Percentiles rank a stretch among this genome's conserved stretches.
These are phyloP conservation scores for Tonatia bakeri DNA, from an alignment of 2,113 vertebrate species.

Conservation along the genomic window DNA sequence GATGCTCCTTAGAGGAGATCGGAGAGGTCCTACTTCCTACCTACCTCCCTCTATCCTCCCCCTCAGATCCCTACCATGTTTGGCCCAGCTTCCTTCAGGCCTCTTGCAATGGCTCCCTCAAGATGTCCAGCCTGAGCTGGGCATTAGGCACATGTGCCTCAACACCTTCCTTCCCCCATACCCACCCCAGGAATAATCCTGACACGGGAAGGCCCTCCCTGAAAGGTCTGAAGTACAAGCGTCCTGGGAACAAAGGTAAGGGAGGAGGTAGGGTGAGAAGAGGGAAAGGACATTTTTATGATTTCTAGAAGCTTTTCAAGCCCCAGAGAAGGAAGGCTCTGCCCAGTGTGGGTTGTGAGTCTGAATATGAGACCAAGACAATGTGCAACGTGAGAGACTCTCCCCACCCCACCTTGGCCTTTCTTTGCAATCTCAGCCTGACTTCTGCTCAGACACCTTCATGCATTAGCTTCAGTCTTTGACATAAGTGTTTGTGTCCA, in stretches of 20 bases:
- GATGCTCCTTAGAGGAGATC: neutral
- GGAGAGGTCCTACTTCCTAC: neutral
- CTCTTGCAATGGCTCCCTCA: neutral
- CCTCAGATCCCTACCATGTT: neutral
- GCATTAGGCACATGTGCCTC: neutral
- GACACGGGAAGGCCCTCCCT: neutral
- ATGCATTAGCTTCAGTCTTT: neutral
- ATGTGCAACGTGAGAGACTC: neutral
- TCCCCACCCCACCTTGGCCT: neutral
- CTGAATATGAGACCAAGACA: neutral
- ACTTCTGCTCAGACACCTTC: neutral
- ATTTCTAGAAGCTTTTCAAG: neutral
- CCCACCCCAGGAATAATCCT: neutral
- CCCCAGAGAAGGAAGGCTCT: neutral
- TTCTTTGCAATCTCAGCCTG: neutral
- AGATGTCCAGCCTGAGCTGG: neutral
- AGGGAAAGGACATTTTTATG: constrained; percentile 14
- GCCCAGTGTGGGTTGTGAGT: neutral
- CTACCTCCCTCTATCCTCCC: too few species aligned
- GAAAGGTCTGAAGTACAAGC: neutral
- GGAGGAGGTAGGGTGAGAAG: neutral
- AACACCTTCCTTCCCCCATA: rapidly evolving
- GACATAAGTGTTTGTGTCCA: neutral
- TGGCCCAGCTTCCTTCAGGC: neutral
- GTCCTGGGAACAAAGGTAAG: neutral